A percentile compares a stretch with the other conserved stretches of the same genome.
phyloP scores from a whole-genome alignment of 2,113 vertebrate species.

The Addax nasomaculatus region DNA sequence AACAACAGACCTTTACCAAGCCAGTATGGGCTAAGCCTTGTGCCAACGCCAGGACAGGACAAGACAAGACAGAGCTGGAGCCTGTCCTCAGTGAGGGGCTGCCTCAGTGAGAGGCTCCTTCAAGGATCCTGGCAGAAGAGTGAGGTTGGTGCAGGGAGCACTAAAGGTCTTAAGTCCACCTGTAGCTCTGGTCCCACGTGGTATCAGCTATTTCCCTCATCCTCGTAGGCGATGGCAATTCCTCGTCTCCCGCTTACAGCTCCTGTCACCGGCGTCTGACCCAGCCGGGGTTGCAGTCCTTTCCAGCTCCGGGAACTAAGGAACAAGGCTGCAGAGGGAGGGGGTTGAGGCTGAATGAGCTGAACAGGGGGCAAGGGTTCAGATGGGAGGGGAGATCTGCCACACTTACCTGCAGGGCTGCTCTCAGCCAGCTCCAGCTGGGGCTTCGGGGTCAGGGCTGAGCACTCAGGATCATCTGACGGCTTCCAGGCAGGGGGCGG shows the following conservation, averaged over 20 bases:
- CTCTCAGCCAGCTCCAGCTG: constrained; percentile 80
- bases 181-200: neutral
- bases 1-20: constrained; percentile 46
- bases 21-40: constrained; percentile 68
- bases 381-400: neutral
- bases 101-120: neutral
- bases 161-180: neutral
- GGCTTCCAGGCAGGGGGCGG: neutral
- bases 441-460: constrained; percentile 84
- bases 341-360: neutral
- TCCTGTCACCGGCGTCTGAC: constrained; percentile 86
- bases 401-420: constrained; percentile 88
- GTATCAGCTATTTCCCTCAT: constrained; percentile 79
- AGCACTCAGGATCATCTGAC: neutral
- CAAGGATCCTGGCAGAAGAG: neutral
- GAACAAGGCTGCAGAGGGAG: constrained; percentile 85
- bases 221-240: constrained; percentile 96
- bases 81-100: neutral
- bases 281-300: constrained; percentile 91
- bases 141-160: neutral
- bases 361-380: neutral
- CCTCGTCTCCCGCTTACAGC: constrained; percentile 90
- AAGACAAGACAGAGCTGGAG: neutral
- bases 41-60: neutral
- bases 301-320: constrained; percentile 91